Evolutionary conservation across 2,113 vertebrate species (phyloP).

Genomic region (Phainopepla nitens): DNA sequence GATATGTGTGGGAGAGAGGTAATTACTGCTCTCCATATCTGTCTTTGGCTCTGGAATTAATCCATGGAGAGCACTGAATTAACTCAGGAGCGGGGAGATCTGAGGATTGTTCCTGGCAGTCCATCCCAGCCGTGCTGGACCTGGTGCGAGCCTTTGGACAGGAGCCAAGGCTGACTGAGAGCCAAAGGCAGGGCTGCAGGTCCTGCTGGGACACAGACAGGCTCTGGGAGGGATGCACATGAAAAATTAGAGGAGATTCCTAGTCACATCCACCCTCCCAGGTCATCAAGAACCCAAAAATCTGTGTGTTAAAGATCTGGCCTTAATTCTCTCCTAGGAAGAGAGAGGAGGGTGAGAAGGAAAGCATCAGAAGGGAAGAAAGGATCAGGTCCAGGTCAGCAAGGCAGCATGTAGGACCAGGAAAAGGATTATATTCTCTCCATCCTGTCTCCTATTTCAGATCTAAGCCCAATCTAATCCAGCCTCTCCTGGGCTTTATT

Average conservation of each 20-base stretch:
- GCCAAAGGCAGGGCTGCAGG: neutral
- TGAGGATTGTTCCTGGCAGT: constrained; percentile 31
- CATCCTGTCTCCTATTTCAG: neutral
- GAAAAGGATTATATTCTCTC: neutral
- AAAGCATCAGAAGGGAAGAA: neutral
- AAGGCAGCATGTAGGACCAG: neutral
- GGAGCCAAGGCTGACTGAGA: neutral
- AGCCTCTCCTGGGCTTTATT: neutral
- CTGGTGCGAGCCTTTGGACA: neutral
- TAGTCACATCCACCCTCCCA: neutral
- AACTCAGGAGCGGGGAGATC: constrained; percentile 9
- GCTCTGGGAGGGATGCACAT: fast-evolving
- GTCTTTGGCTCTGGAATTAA: constrained; percentile 39
- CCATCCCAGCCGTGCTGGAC: neutral
- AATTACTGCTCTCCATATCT: constrained; percentile 2
- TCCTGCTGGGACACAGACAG: neutral
- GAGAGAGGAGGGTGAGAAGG: neutral
- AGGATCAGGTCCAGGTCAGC: neutral
- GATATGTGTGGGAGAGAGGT: constrained; percentile 20
- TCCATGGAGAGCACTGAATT: constrained; percentile 24
- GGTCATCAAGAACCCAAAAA: neutral
- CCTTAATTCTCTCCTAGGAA: neutral
- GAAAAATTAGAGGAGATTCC: neutral
- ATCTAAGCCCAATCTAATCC: neutral
- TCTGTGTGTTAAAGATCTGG: neutral